Conservation (phyloP, 1,140 invertebrate genomes). For the Leptopilina clavipes region DNA sequence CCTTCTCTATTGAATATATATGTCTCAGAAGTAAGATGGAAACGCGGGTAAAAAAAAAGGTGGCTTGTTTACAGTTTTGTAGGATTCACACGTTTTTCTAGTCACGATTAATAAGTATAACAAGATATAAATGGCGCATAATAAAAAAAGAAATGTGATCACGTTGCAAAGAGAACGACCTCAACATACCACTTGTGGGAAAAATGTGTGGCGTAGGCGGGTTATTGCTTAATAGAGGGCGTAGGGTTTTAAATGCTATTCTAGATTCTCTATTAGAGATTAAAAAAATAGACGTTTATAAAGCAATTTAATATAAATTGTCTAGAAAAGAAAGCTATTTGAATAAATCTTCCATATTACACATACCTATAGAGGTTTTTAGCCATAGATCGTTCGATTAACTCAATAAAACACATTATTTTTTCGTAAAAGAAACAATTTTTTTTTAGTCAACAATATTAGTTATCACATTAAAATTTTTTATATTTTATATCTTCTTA, state of each 20-base stretch:
- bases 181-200: slow-evolving; percentile 26
- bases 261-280: slow-evolving; percentile 2
- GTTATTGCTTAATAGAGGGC: slow-evolving; percentile 18
- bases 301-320: background rate
- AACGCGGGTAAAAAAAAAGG: background rate
- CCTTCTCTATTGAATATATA: too few relatives aligned
- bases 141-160: slow-evolving; percentile 3
- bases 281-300: background rate
- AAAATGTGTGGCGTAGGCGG: background rate
- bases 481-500: too few relatives aligned
- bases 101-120: slow-evolving; percentile 2
- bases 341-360: background rate
- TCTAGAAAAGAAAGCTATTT: background rate
- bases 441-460: too few relatives aligned
- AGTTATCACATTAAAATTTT: too few relatives aligned
- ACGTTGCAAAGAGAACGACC: slow-evolving; percentile 8
- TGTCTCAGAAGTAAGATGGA: too few relatives aligned
- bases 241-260: background rate
- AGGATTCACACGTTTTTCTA: slow-evolving; percentile 10
- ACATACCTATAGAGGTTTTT: too few relatives aligned
- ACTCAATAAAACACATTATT: too few relatives aligned
- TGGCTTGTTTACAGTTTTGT: background rate
- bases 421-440: too few relatives aligned
- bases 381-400: too few relatives aligned
- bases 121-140: background rate